Percentiles rank a stretch among this genome's conserved stretches.
Evolutionary conservation across 2,888 invertebrate species (phyloP).

Genomic region (Yponomeuta evonymella): DNA sequence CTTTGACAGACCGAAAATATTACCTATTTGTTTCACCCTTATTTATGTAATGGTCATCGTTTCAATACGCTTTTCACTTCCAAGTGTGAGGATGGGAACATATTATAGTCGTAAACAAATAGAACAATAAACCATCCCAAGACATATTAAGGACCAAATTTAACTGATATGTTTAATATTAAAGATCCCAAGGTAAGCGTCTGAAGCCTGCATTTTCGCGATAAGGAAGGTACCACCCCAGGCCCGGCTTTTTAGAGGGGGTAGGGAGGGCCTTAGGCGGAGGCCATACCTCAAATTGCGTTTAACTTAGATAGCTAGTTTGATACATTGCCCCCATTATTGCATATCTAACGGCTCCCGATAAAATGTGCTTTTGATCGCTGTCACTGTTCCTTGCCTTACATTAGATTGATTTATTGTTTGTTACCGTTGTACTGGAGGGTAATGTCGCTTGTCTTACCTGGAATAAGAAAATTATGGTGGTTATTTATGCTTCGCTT

Average conservation of each 20-base stretch:
- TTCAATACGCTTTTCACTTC: no score
- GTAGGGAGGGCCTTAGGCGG: constrained; percentile 58
- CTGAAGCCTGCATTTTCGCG: constrained; percentile 71
- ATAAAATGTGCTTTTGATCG: constrained; percentile 53
- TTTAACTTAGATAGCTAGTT: constrained; percentile 73
- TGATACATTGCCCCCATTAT: constrained; percentile 72
- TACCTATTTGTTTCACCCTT: no score
- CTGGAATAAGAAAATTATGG: constrained; percentile 37
- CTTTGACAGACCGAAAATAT: no score
- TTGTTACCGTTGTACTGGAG: constrained; percentile 16
- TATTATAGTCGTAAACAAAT: background rate
- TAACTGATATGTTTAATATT: constrained; percentile 72
- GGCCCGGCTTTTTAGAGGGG: constrained; percentile 50
- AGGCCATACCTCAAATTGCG: constrained; percentile 73
- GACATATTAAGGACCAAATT: constrained; percentile 30
- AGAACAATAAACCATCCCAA: constrained; percentile 5
- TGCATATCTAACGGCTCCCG: constrained; percentile 67
- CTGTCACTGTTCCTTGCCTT: constrained; percentile 32
- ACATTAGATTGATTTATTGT: constrained; percentile 26
- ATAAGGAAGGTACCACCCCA: constrained; percentile 59
- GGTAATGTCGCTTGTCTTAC: constrained; percentile 28
- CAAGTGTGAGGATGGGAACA: no score
- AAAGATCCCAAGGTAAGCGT: constrained; percentile 75
- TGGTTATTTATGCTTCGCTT: constrained; percentile 9
- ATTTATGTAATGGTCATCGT: no score